These are phyloP conservation scores for Morone chrysops DNA, from an alignment of 2,113 vertebrate genomes.

Conservation along the genomic window DNA sequence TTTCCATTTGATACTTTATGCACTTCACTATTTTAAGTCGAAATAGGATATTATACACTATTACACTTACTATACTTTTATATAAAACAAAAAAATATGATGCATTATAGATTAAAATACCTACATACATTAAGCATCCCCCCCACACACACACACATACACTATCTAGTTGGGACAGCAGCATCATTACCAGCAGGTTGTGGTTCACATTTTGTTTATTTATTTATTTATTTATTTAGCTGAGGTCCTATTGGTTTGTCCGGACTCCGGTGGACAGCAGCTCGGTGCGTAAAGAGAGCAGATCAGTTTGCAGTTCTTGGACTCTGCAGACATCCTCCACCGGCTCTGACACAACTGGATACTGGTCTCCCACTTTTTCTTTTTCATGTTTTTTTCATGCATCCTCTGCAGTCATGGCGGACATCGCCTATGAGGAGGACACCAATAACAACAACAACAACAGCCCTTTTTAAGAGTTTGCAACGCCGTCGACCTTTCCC, in stretches of 20 bases:
- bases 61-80: too few relatives aligned
- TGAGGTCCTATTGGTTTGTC: slow-evolving; percentile 53
- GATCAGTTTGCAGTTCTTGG: slow-evolving; percentile 40
- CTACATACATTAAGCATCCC: too few relatives aligned
- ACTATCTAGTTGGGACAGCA: not conserved
- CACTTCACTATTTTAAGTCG: too few relatives aligned
- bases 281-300: slow-evolving; percentile 39
- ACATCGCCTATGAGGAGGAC: slow-evolving; percentile 55
- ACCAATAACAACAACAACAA: slow-evolving; percentile 1
- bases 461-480: slow-evolving; percentile 43
- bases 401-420: slow-evolving; percentile 49
- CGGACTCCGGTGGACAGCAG: slow-evolving; percentile 58
- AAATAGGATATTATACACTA: too few relatives aligned
- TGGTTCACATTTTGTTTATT: not conserved
- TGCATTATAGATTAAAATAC: not conserved
- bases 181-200: slow-evolving; percentile 9
- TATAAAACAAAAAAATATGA: not conserved
- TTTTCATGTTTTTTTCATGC: not conserved
- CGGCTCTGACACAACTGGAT: not conserved
- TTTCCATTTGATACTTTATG: too few relatives aligned
- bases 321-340: not conserved
- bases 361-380: not conserved
- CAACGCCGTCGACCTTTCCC: slow-evolving; percentile 50
- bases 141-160: too few relatives aligned
- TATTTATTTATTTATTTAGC: slow-evolving; percentile 63